These are phyloP conservation scores for Bhutanitis thaidina DNA, from an alignment of 2,888 invertebrate genomes.

Conservation along the genomic window DNA sequence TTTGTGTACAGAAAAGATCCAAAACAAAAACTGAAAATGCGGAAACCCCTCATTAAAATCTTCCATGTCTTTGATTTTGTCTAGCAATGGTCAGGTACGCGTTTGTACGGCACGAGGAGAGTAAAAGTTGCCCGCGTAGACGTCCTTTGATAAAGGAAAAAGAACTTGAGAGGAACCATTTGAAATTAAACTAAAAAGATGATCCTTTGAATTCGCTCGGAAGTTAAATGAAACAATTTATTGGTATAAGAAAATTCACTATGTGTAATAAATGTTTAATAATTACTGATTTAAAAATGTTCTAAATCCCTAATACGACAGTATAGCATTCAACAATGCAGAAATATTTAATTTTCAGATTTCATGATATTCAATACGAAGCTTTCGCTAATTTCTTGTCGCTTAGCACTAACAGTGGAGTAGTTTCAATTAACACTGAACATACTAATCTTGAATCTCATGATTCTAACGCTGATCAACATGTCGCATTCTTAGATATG, in stretches of 20 bases:
- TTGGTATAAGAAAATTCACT: neutral
- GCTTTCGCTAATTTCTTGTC: slow-evolving; percentile 3
- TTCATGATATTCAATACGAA: slow-evolving; percentile 1
- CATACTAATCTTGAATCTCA: neutral
- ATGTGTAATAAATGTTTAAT: too few species aligned
- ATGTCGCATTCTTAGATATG: neutral
- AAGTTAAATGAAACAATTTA: slow-evolving; percentile 10
- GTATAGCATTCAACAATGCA: neutral
- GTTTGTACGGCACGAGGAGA: slow-evolving; percentile 44
- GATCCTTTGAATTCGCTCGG: slow-evolving; percentile 6
- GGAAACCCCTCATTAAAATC: slow-evolving; percentile 77
- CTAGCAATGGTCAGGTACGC: slow-evolving; percentile 60
- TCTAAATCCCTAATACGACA: too few species aligned
- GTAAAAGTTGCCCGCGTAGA: slow-evolving; percentile 32
- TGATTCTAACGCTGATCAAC: neutral
- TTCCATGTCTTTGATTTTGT: slow-evolving; percentile 75
- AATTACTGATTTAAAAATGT: too few species aligned
- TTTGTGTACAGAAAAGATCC: slow-evolving; percentile 38
- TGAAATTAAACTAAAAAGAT: slow-evolving; percentile 30
- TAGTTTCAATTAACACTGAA: slow-evolving; percentile 10
- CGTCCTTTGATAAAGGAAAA: slow-evolving; percentile 52
- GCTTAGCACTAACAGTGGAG: slow-evolving; percentile 9
- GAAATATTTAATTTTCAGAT: slow-evolving; percentile 13
- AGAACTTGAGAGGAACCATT: slow-evolving; percentile 40
- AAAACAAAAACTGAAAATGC: slow-evolving; percentile 65